These are phyloP conservation scores for Halcyon senegalensis DNA, from an alignment of 2,113 vertebrate species.

Conservation along the genomic window DNA sequence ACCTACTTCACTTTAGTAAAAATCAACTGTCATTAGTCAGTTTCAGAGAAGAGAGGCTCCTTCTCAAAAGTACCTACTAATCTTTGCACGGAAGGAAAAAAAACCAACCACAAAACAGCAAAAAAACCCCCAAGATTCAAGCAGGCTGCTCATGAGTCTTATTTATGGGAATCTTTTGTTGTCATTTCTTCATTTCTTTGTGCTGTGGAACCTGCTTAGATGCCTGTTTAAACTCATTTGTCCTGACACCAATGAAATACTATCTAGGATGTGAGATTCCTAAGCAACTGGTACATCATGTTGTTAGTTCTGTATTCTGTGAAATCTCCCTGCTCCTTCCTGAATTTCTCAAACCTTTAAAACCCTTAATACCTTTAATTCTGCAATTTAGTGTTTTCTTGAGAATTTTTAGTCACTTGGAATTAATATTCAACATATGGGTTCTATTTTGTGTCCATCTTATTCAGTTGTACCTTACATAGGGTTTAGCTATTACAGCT, in stretches of 20 bases:
- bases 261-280: background rate
- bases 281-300: background rate
- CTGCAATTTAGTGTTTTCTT: background rate
- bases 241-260: background rate
- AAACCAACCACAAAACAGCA: background rate
- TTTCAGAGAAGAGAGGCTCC: background rate
- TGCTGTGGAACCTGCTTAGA: background rate
- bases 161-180: background rate
- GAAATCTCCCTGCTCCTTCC: background rate
- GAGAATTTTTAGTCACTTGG: background rate
- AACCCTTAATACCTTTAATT: background rate
- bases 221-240: background rate
- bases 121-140: background rate
- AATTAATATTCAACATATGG: background rate
- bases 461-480: background rate
- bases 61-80: background rate
- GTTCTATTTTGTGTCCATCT: background rate
- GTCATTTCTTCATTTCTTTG: background rate
- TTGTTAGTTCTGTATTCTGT: background rate
- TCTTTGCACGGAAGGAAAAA: background rate
- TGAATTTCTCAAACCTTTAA: background rate
- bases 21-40: background rate
- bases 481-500: background rate
- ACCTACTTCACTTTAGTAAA: background rate
- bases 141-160: background rate